Conservation (phyloP, 2,797 vertebrate species). For the Brotula barbata region DNA sequence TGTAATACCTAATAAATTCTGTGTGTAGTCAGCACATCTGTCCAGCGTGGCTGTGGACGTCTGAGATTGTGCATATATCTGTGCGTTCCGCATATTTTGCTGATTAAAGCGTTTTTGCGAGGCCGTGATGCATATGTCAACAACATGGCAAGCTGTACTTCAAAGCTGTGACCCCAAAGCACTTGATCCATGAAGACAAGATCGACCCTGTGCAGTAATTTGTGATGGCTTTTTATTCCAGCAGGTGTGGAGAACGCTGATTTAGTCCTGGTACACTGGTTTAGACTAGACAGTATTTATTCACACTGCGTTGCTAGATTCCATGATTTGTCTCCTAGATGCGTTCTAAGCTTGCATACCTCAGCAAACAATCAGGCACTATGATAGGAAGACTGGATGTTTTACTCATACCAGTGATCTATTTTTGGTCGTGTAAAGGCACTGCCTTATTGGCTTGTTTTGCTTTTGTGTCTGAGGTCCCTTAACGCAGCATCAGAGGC, state of each 20-base stretch:
- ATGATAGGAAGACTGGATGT: slow-evolving; percentile 24
- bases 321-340: slow-evolving; percentile 29
- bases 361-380: slow-evolving; percentile 10
- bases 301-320: slow-evolving; percentile 22
- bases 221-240: slow-evolving; percentile 27
- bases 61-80: slow-evolving; percentile 18
- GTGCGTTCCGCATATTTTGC: slow-evolving; percentile 26
- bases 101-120: slow-evolving; percentile 23
- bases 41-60: slow-evolving; percentile 43
- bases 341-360: slow-evolving; percentile 44
- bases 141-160: slow-evolving; percentile 29
- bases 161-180: slow-evolving; percentile 22
- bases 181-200: slow-evolving; percentile 25
- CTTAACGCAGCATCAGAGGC: slow-evolving; percentile 24
- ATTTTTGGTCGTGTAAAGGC: slow-evolving; percentile 41
- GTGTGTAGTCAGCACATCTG: slow-evolving; percentile 48
- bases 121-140: slow-evolving; percentile 35
- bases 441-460: slow-evolving; percentile 23
- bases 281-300: slow-evolving; percentile 41
- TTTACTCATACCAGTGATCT: slow-evolving; percentile 55
- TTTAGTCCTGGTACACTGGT: slow-evolving; percentile 33
- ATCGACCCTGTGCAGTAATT: slow-evolving; percentile 45
- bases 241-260: slow-evolving; percentile 38
- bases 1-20: too few species aligned
- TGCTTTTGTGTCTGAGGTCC: slow-evolving; percentile 31